phyloP scores from a whole-genome alignment of 2,888 invertebrate genomes.

The Eupithecia vulgata region DNA sequence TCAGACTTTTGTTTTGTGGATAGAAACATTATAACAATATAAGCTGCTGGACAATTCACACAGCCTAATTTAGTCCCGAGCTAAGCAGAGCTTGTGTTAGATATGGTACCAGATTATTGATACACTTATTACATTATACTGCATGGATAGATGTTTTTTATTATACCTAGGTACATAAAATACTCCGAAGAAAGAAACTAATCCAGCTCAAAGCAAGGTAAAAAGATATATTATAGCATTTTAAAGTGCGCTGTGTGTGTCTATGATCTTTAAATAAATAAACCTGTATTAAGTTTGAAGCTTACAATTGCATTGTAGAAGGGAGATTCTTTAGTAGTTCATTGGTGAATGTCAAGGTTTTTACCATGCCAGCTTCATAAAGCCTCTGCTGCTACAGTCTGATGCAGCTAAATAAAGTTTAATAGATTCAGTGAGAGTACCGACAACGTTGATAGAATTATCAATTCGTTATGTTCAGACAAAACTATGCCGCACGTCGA shows the following conservation, averaged over 20 bases:
- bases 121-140: too few relatives aligned
- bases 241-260: neutral
- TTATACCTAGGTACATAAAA: too few relatives aligned
- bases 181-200: too few relatives aligned
- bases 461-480: constrained; percentile 8
- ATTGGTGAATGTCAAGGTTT: constrained; percentile 25
- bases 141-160: too few relatives aligned
- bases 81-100: too few relatives aligned
- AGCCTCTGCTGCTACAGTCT: constrained; percentile 14
- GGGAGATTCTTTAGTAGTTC: constrained; percentile 7
- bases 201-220: too few relatives aligned
- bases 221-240: too few relatives aligned
- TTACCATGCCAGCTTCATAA: constrained; percentile 7
- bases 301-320: constrained; percentile 6
- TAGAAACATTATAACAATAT: too few relatives aligned
- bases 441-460: constrained; percentile 22
- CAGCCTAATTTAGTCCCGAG: too few relatives aligned
- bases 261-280: neutral
- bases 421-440: constrained; percentile 20
- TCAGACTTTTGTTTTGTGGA: neutral
- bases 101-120: too few relatives aligned
- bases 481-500: constrained; percentile 33
- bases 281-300: constrained; percentile 8
- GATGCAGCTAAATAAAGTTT: constrained; percentile 25
- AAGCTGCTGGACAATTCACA: too few relatives aligned